These are phyloP conservation scores for Drosophila azteca DNA, from an alignment of 1,140 invertebrate species.

Conservation along the genomic window DNA sequence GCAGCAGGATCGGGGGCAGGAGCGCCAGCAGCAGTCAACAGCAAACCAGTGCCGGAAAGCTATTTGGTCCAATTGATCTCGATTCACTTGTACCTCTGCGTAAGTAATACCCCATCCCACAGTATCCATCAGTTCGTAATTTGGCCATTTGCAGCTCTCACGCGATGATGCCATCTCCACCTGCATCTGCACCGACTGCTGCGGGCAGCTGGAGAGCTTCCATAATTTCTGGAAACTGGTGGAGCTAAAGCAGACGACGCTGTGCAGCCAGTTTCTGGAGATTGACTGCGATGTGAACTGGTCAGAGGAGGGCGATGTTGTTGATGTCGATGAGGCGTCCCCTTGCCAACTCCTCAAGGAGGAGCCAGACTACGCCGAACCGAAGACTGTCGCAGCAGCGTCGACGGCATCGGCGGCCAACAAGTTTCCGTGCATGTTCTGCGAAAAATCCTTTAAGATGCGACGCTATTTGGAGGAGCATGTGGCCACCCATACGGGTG, in stretches of 20 bases:
- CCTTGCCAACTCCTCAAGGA: conserved; percentile 13
- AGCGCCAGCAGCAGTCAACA: conserved; percentile 45
- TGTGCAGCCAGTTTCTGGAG: conserved; percentile 70
- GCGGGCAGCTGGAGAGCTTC: conserved; percentile 68
- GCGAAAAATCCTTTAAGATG: conserved; percentile 76
- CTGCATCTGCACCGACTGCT: conserved; percentile 67
- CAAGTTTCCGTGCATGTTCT: conserved; percentile 72
- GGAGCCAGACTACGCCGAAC: conserved; percentile 28
- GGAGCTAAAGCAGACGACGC: conserved; percentile 72
- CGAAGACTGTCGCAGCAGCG: conserved; percentile 14
- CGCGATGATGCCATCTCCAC: conserved; percentile 76
- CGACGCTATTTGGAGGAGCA: conserved; percentile 75
- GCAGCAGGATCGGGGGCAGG: conserved; percentile 27
- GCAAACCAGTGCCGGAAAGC: conserved; percentile 68
- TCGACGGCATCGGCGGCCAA: conserved; percentile 30
- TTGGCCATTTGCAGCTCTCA: conserved; percentile 47
- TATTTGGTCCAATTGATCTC: conserved; percentile 77
- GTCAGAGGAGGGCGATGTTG: conserved; percentile 60
- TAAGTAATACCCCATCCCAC: conserved; percentile 38
- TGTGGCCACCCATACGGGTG: conserved; percentile 81
- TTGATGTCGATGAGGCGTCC: conserved; percentile 24
- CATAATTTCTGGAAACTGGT: conserved; percentile 74
- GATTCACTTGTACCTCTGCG: conserved; percentile 76
- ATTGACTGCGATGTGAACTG: conserved; percentile 76
- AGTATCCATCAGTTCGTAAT: not conserved